phyloP scores from a whole-genome alignment of 2,888 invertebrate genomes.

The Pachydiplax longipennis region DNA sequence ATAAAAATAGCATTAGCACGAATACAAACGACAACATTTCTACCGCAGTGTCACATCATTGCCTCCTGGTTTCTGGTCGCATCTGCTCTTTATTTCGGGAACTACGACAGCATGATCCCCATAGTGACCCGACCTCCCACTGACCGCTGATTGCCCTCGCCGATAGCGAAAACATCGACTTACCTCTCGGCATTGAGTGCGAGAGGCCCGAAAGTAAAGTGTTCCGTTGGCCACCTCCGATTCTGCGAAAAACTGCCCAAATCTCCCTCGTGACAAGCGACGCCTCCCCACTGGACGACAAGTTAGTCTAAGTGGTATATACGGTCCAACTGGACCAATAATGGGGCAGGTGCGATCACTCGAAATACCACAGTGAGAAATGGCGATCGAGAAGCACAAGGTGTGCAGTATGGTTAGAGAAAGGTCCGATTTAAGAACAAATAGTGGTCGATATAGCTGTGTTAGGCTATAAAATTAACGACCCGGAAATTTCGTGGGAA shows the following conservation, averaged over 20 bases:
- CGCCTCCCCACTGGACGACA: background rate
- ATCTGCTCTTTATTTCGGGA: conserved; percentile 2
- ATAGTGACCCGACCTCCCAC: background rate
- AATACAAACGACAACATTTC: too few relatives aligned
- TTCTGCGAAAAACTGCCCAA: conserved; percentile 27
- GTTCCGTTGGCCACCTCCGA: background rate
- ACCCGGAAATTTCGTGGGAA: background rate
- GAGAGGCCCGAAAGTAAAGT: background rate
- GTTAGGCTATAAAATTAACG: background rate
- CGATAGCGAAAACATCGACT: background rate
- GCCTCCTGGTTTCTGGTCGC: background rate
- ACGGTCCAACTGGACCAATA: conserved; percentile 1
- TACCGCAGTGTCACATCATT: background rate
- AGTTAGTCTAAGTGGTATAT: background rate
- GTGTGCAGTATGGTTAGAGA: background rate
- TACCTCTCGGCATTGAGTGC: background rate
- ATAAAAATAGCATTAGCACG: too few relatives aligned
- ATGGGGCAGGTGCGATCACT: conserved; percentile 34
- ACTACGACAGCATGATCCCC: background rate
- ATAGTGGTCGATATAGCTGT: background rate
- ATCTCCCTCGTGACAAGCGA: background rate
- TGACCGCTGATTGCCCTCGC: background rate
- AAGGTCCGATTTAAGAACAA: background rate
- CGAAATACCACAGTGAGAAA: background rate
- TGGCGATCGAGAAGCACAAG: conserved; percentile 5